These are phyloP conservation scores for Metopolophium dirhodum DNA, from an alignment of 1,140 invertebrate species.

Conservation along the genomic window DNA sequence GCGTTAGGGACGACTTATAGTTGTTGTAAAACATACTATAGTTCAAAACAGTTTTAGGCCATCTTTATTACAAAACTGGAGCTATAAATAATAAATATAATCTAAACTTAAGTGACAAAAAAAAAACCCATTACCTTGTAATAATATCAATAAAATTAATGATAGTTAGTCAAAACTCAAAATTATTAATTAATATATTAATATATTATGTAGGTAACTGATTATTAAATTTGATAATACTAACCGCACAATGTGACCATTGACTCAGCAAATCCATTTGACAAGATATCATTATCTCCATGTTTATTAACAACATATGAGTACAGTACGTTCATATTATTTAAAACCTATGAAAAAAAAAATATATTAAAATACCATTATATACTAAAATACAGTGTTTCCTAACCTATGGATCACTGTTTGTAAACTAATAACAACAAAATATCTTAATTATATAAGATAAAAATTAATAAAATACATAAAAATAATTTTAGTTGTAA, in stretches of 20 bases:
- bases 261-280: slow-evolving; percentile 26
- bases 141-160: background rate
- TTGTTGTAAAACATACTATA: too few species aligned
- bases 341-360: background rate
- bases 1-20: too few species aligned
- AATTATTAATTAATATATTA: too few species aligned
- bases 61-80: too few species aligned
- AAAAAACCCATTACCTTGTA: too few species aligned
- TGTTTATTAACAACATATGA: background rate
- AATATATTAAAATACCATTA: background rate
- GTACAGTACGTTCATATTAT: background rate
- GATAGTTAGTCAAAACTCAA: background rate
- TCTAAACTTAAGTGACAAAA: too few species aligned
- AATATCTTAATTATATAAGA: background rate
- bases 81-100: too few species aligned
- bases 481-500: background rate
- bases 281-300: background rate
- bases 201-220: background rate
- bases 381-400: too few species aligned
- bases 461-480: background rate
- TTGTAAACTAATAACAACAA: background rate
- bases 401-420: background rate
- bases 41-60: too few species aligned
- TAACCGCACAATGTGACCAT: slow-evolving; percentile 20
- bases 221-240: background rate